A percentile compares a stretch with the other conserved stretches of the same genome.
These are phyloP conservation scores for Rhamnusium bicolor DNA, from an alignment of 2,888 invertebrate genomes.

Conservation along the genomic window DNA sequence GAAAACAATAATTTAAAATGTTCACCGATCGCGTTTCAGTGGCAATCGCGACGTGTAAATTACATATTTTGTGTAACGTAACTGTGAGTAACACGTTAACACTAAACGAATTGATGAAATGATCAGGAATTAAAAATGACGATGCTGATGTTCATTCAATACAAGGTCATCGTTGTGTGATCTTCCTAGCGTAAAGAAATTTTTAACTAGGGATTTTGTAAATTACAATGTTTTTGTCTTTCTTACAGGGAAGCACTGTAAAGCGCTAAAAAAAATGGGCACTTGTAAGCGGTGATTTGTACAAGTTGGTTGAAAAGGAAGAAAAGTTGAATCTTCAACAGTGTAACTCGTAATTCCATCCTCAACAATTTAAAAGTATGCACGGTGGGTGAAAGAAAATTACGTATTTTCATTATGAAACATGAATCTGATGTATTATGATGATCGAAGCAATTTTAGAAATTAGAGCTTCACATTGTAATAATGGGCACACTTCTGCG, in stretches of 20 bases:
- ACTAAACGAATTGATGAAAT: constrained; percentile 29
- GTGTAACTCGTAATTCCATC: too few relatives aligned
- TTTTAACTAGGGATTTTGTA: not conserved
- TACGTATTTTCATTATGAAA: too few relatives aligned
- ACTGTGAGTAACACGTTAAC: constrained; percentile 26
- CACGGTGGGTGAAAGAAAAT: too few relatives aligned
- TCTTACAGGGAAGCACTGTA: not conserved
- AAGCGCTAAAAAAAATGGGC: not conserved
- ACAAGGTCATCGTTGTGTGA: constrained; percentile 44
- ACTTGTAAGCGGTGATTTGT: not conserved
- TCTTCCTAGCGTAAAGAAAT: constrained; percentile 43
- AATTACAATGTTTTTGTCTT: not conserved
- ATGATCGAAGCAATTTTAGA: too few relatives aligned
- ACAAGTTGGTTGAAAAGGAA: not conserved
- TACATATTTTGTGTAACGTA: constrained; percentile 5
- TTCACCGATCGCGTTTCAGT: not conserved
- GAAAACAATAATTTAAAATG: not conserved
- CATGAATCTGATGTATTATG: too few relatives aligned
- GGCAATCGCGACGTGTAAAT: not conserved
- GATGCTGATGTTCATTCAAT: constrained; percentile 35
- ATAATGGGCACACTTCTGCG: too few relatives aligned
- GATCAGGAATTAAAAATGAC: constrained; percentile 42
- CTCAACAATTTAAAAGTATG: too few relatives aligned
- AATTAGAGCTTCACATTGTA: too few relatives aligned
- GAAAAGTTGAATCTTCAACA: not conserved